A percentile compares a stretch with the other conserved stretches of the same genome.
phyloP scores from a whole-genome alignment of 2,797 vertebrate genomes.

The Coracias cyanogaster region DNA sequence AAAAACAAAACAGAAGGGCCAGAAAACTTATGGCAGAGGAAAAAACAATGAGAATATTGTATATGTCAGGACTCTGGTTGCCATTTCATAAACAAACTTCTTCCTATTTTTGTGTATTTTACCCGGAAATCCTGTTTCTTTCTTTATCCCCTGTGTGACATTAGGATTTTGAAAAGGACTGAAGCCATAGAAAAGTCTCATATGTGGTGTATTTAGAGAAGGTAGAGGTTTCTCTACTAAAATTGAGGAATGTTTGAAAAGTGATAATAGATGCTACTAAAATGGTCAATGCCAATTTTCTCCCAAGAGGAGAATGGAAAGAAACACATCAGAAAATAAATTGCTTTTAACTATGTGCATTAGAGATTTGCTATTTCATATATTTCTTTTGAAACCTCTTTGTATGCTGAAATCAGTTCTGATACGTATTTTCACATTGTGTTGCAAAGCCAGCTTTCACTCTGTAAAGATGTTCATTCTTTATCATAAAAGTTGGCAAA shows the following conservation, averaged over 20 bases:
- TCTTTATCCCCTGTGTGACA: slow-evolving; percentile 52
- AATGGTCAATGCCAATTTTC: background rate
- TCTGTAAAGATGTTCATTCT: background rate
- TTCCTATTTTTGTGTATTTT: slow-evolving; percentile 71
- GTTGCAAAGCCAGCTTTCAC: background rate
- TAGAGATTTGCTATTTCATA: background rate
- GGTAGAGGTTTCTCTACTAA: background rate
- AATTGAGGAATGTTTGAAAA: background rate
- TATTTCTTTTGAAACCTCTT: background rate
- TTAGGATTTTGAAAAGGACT: slow-evolving; percentile 44
- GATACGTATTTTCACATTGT: background rate
- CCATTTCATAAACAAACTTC: slow-evolving; percentile 57
- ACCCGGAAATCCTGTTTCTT: slow-evolving; percentile 73
- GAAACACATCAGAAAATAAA: background rate
- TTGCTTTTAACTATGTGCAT: background rate
- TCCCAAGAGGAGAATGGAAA: background rate
- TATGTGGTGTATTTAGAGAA: slow-evolving; percentile 21
- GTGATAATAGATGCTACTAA: background rate
- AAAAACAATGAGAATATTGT: slow-evolving; percentile 50
- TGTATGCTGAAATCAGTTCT: background rate
- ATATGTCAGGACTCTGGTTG: slow-evolving; percentile 56
- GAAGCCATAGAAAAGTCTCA: slow-evolving; percentile 8
- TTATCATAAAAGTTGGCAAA: background rate
- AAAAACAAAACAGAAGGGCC: slow-evolving; percentile 52
- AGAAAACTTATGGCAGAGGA: slow-evolving; percentile 56